These are phyloP conservation scores for Atherinosoma microstoma DNA, from an alignment of 2,797 vertebrate species.

Conservation along the genomic window DNA sequence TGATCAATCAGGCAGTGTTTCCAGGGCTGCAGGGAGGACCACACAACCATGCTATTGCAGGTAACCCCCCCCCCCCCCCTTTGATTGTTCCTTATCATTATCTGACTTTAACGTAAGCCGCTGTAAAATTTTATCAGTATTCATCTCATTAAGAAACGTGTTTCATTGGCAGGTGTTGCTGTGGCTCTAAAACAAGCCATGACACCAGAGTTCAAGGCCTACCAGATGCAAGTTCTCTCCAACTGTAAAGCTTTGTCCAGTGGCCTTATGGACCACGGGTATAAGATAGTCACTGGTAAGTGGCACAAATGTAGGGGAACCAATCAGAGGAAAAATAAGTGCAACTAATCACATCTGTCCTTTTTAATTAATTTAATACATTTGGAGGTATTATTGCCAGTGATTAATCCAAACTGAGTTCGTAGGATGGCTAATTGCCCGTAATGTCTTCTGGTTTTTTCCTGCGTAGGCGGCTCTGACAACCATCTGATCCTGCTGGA, in stretches of 20 bases:
- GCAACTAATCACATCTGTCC: background rate
- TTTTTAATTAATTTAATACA: background rate
- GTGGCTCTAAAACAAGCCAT: conserved; percentile 94
- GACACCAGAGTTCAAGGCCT: conserved; percentile 91
- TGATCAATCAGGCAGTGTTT: conserved; percentile 96
- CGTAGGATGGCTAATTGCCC: no score
- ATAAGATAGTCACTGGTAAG: conserved; percentile 92
- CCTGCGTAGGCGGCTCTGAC: conserved; percentile 90
- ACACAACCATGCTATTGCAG: conserved; percentile 97
- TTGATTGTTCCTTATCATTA: background rate
- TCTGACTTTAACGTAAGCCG: background rate
- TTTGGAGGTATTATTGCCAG: background rate
- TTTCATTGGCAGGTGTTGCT: conserved; percentile 85
- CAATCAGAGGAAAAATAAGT: background rate
- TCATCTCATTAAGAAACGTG: background rate
- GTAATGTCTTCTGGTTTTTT: background rate
- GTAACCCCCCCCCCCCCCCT: conserved; percentile 62
- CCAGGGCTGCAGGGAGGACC: conserved; percentile 98
- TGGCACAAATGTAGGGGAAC: background rate
- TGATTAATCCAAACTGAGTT: background rate
- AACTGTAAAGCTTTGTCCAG: conserved; percentile 89
- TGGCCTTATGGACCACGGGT: conserved; percentile 84
- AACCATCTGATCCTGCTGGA: conserved; percentile 96
- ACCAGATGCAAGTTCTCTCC: conserved; percentile 91
- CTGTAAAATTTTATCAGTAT: background rate